Evolutionary conservation across 2,888 invertebrate species (phyloP), one percentile per base, ranked within the genome.

Genomic region (Phengaris alcon): DNA sequence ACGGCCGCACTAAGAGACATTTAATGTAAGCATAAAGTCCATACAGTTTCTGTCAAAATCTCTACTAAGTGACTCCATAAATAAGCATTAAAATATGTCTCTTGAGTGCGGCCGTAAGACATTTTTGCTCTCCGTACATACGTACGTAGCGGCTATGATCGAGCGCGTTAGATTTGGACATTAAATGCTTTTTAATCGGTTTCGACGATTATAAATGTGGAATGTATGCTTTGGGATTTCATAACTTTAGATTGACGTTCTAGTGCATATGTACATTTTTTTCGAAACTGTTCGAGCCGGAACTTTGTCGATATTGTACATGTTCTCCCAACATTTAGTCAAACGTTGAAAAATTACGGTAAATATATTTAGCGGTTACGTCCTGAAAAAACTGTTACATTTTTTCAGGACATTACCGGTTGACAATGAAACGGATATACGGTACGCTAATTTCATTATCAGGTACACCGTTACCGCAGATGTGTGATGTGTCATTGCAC

Each of bases 391-490:
- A 22, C 22, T 0, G 22, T 22, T 22, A 22, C 22, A 22, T 59
- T 59, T 22, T 22, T 69, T 69, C 69, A 69, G 69, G 46, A 69
- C 69, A 69, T 46, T 48, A 9, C n/a, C 46, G 48, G 51, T 51
- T 52, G 22, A 70, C 22, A 52, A 70, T 70, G 70, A 51, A 22
- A 48, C 70, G 51, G 70, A 70, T 70, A n/a, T 70, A 51, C 22
- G 51, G 52, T 5, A 48, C 51, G 70, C 15, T 51, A 51, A 70
- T 51, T 51, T 48, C 48, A 70, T 70, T 70, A 52, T 15, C 70
- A 22, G 5, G 48, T 48, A 10, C 64, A 52, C 70, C 48, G 70
- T 51, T 70, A 52, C 51, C n/a, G 52, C 15, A 35, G 35, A 48
- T n/a, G 8, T 15, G 48, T 15, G 69, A 48, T 22, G 52, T 70